These are phyloP conservation scores for Neosilurus hyrtlii DNA, from an alignment of 2,797 vertebrate genomes.

Conservation along the genomic window DNA sequence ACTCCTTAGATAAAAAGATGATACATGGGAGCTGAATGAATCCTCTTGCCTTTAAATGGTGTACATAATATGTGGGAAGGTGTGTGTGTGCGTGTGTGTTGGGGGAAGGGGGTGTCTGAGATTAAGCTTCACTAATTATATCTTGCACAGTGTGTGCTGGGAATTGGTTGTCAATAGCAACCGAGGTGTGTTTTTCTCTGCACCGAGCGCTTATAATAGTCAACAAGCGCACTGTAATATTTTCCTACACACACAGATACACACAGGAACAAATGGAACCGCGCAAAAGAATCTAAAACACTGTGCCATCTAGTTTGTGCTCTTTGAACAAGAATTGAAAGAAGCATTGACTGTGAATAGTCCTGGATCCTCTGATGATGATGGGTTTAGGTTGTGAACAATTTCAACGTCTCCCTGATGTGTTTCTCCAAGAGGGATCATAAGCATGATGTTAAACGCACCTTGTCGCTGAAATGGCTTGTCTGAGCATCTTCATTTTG, in stretches of 20 bases:
- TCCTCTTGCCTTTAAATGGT: neutral
- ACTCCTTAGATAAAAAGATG: neutral
- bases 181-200: slow-evolving; percentile 59
- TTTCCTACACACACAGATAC: neutral
- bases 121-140: slow-evolving; percentile 50
- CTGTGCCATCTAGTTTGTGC: neutral
- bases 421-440: neutral
- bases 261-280: neutral
- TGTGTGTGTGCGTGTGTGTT: neutral
- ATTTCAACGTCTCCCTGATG: neutral
- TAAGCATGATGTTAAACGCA: neutral
- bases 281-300: neutral
- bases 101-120: slow-evolving; percentile 1
- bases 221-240: slow-evolving; percentile 50
- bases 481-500: neutral
- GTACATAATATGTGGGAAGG: neutral
- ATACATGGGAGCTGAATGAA: neutral
- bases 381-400: neutral
- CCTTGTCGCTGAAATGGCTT: neutral
- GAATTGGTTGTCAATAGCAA: slow-evolving; percentile 64
- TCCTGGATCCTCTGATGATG: neutral
- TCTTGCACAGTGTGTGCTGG: slow-evolving; percentile 41
- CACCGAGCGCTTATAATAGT: slow-evolving; percentile 47
- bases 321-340: neutral
- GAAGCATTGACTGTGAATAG: too few relatives aligned